These are phyloP conservation scores for Chiridota heheva DNA, from an alignment of 35 echinoderm and acorn worm species.

Conservation along the genomic window DNA sequence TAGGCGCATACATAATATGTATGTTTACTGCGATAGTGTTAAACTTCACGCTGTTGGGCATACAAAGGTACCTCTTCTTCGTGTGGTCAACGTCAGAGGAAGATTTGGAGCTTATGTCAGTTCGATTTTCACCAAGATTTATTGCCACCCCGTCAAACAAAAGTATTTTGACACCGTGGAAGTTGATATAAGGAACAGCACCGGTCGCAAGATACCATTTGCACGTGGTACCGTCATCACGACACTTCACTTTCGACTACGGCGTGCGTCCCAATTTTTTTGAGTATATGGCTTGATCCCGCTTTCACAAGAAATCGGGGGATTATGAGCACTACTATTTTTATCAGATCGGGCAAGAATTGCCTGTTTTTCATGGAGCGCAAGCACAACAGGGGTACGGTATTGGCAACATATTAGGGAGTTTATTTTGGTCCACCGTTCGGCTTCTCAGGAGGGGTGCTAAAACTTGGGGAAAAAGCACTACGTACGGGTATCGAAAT, in stretches of 20 bases:
- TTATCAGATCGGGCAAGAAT: slow-evolving; percentile 12
- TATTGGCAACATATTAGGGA: slow-evolving; percentile 14
- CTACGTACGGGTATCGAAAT: slow-evolving; percentile 35
- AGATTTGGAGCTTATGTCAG: slow-evolving; percentile 18
- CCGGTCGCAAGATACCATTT: slow-evolving; percentile 36
- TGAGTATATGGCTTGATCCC: neutral
- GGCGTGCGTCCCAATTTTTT: slow-evolving; percentile 21
- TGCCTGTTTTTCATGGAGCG: slow-evolving; percentile 29
- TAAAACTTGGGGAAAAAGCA: slow-evolving; percentile 20
- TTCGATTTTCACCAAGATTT: slow-evolving; percentile 26
- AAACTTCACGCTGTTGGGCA: slow-evolving; percentile 58
- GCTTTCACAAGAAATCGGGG: neutral
- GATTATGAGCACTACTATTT: slow-evolving; percentile 47
- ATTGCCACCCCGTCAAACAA: slow-evolving; percentile 55
- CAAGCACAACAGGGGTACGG: slow-evolving; percentile 23
- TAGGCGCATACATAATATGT: slow-evolving; percentile 26
- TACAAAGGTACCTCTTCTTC: slow-evolving; percentile 41
- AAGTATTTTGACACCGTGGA: slow-evolving; percentile 60
- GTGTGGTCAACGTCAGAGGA: slow-evolving; percentile 34
- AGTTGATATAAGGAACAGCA: slow-evolving; percentile 62
- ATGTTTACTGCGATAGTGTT: slow-evolving; percentile 59
- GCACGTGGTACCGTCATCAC: slow-evolving; percentile 43
- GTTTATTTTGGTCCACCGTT: slow-evolving; percentile 27
- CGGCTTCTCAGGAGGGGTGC: slow-evolving; percentile 35
- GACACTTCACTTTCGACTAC: slow-evolving; percentile 60